Conservation (phyloP, 35 echinoderm and acorn worm species). For the Lytechinus variegatus region DNA sequence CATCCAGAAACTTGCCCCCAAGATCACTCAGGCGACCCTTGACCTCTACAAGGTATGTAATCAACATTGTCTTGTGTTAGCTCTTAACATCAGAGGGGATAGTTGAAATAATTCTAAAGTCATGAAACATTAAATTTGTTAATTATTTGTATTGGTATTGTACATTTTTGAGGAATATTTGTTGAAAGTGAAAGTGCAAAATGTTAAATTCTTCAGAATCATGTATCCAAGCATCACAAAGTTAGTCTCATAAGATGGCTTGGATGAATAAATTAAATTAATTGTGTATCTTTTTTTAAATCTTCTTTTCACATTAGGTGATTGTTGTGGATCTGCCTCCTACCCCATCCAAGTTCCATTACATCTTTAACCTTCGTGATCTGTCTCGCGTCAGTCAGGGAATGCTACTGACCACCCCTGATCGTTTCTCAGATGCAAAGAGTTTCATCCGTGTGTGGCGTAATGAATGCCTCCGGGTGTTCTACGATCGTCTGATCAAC, state of each 20-base stretch:
- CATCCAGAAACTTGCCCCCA: conserved; percentile 73
- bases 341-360: conserved; percentile 98
- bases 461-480: conserved; percentile 92
- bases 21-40: conserved; percentile 86
- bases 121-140: too few relatives aligned
- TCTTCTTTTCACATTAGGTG: not conserved
- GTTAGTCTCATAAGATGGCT: not conserved
- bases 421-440: conserved; percentile 73
- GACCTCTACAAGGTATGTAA: conserved; percentile 74
- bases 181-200: too few relatives aligned
- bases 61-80: too few relatives aligned
- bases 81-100: too few relatives aligned
- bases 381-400: conserved; percentile 93
- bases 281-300: not conserved
- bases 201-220: too few relatives aligned
- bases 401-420: conserved; percentile 87
- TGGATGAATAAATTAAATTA: not conserved
- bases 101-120: too few relatives aligned
- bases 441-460: conserved; percentile 86
- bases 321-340: conserved; percentile 82
- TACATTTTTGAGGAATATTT: too few relatives aligned
- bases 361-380: conserved; percentile 96
- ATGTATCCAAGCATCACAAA: too few relatives aligned
- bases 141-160: too few relatives aligned
- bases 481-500: conserved; percentile 91